Evolutionary conservation across 1,140 invertebrate genomes (phyloP).

Genomic region (Brachionus angularis): DNA sequence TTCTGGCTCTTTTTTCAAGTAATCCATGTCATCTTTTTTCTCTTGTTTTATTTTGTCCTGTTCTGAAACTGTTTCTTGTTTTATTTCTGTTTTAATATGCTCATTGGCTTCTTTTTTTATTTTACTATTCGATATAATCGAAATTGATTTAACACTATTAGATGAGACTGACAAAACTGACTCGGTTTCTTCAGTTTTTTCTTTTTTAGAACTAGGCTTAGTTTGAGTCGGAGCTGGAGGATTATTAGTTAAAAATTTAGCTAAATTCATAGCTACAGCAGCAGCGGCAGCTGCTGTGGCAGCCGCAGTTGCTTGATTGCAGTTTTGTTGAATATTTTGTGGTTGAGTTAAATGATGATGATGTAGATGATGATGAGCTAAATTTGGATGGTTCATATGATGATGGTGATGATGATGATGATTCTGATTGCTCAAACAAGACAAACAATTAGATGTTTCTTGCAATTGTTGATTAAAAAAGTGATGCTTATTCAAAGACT

Average conservation of each 20-base stretch:
- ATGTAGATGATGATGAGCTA: no score
- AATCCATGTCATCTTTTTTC: not conserved
- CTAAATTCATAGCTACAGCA: slow-evolving; percentile 18
- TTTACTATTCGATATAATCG: not conserved
- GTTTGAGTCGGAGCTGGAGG: not conserved
- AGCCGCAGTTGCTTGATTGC: not conserved
- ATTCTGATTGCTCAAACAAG: not conserved
- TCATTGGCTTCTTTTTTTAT: not conserved
- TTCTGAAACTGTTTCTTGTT: not conserved
- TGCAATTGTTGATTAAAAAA: slow-evolving; percentile 8
- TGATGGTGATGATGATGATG: no score
- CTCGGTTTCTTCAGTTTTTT: slow-evolving; percentile 11
- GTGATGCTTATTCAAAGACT: not conserved
- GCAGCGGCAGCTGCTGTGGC: slow-evolving; percentile 14
- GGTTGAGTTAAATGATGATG: no score
- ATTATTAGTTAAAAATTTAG: slow-evolving; percentile 1
- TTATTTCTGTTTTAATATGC: not conserved
- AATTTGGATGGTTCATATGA: no score
- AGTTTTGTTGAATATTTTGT: not conserved
- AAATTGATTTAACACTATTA: no score
- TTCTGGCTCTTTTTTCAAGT: no score
- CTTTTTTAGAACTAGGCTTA: not conserved
- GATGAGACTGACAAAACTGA: slow-evolving; percentile 8
- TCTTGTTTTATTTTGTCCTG: slow-evolving; percentile 8
- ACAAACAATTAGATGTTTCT: not conserved